Base-by-base conservation (phyloP, 1,140 invertebrate species). In the Archivesica marissinica region DNA sequence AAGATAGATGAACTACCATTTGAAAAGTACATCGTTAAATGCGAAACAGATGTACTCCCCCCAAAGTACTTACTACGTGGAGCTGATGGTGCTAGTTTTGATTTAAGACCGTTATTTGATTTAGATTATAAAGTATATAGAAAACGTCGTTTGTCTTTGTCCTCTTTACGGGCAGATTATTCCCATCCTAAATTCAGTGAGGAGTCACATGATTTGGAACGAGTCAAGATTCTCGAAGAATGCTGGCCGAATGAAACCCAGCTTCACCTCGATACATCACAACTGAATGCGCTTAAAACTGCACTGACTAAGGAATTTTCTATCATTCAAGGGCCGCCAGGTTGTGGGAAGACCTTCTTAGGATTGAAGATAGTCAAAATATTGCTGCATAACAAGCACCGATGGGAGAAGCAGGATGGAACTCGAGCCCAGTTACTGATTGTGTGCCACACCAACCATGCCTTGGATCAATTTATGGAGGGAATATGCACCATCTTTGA, bases 391-490 rank as follows among this genome's bases (percentile, higher is more conserved):
- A 94, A 94, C 86, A 50, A 61, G 59, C 23, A 79, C 15, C 23
- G 83, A 33, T 93, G 92, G 91, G 33, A 44, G n/a, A 47, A 52
- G 15, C 41, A 64, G 17, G 9, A 15, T 25, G 33, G 44, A 4
- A 15, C 3, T 17, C 23, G 76, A 84, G 47, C 30, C 17, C 96
- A 96, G 7, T 96, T 98, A 75, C 91, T 98, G 2, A 94, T 98
- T 11, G 95, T 98, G 28, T 97, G 97, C 91, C 97, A 96, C 88
- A 98, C 97, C 0, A 98, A 98, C 91, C 97, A 98, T 92, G 97
- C 97, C 0, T 91, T 98, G 4, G 97, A 98, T 94, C 97, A 98
- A 90, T 98, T 98, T 94, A 92, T 98, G 23, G 96, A 97, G 92
- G 96, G 96, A 38, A 92, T 94, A 0, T 35, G 90, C 2, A 66